Percentiles rank a stretch among this genome's conserved stretches.
Conservation (phyloP, 2,888 invertebrate species). For the Lasioglossum lativentre region DNA sequence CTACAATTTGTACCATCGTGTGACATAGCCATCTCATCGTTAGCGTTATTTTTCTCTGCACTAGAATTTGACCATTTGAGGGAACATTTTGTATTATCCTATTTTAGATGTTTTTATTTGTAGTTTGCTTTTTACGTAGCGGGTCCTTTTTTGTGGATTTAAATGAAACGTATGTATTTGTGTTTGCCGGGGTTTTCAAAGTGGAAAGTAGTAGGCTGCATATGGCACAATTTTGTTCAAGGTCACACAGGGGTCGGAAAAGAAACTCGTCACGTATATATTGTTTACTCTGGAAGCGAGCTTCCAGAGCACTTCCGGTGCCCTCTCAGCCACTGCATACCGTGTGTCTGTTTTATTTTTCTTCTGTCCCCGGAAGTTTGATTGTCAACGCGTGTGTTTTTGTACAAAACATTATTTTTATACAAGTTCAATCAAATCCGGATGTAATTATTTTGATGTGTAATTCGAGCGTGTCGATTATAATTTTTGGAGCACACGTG, state of each 20-base stretch:
- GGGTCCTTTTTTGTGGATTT: too few relatives aligned
- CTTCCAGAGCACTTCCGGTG: conserved; percentile 5
- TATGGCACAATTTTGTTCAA: conserved; percentile 11
- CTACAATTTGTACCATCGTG: too few relatives aligned
- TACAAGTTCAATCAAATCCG: not conserved
- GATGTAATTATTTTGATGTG: not conserved
- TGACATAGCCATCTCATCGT: too few relatives aligned
- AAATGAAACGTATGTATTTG: not conserved
- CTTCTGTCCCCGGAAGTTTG: not conserved
- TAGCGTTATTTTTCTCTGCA: too few relatives aligned
- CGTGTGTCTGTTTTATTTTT: not conserved
- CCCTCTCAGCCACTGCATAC: not conserved
- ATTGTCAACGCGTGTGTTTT: not conserved
- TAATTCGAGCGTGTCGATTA: not conserved
- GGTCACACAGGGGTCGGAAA: not conserved
- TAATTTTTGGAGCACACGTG: not conserved
- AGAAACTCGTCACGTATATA: not conserved
- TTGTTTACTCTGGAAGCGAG: conserved; percentile 9
- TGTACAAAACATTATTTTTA: not conserved
- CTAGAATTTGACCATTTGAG: too few relatives aligned
- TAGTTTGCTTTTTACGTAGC: too few relatives aligned
- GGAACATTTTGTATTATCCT: not conserved
- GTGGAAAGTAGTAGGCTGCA: not conserved
- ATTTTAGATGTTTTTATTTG: too few relatives aligned
- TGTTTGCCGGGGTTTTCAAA: not conserved